phyloP scores from a whole-genome alignment of 2,797 vertebrate genomes.

The Poecilia velifera region DNA sequence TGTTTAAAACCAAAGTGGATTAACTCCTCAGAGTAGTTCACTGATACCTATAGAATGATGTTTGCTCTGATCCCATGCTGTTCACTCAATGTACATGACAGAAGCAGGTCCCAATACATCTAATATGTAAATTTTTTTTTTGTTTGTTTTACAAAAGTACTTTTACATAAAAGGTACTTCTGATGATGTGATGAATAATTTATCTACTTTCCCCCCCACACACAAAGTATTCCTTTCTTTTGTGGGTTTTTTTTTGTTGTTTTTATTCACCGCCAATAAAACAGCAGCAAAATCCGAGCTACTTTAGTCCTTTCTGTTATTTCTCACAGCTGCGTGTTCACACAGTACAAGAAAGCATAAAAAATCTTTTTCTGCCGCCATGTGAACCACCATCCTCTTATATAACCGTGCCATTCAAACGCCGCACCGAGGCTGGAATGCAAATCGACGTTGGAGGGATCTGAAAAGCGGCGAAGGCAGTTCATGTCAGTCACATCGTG shows the following conservation, averaged over 20 bases:
- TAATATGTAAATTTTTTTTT: background rate
- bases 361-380: constrained; percentile 24
- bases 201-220: background rate
- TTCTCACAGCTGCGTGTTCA: constrained; percentile 18
- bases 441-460: constrained; percentile 23
- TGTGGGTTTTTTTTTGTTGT: background rate
- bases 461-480: constrained; percentile 17
- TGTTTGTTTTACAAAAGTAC: background rate
- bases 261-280: constrained; percentile 12
- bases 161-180: background rate
- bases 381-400: constrained; percentile 41
- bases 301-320: constrained; percentile 1
- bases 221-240: background rate
- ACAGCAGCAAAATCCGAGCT: constrained; percentile 22
- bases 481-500: constrained; percentile 20
- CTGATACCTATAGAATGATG: background rate
- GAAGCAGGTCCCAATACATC: background rate
- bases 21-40: constrained; percentile 7
- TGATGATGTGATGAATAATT: background rate
- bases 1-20: constrained; percentile 20
- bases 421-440: constrained; percentile 26
- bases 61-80: constrained; percentile 4
- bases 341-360: constrained; percentile 24
- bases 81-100: background rate
- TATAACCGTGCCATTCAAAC: constrained; percentile 39